Evolutionary conservation across 2,797 vertebrate genomes (phyloP).

Genomic region (Chiloscyllium punctatum): DNA sequence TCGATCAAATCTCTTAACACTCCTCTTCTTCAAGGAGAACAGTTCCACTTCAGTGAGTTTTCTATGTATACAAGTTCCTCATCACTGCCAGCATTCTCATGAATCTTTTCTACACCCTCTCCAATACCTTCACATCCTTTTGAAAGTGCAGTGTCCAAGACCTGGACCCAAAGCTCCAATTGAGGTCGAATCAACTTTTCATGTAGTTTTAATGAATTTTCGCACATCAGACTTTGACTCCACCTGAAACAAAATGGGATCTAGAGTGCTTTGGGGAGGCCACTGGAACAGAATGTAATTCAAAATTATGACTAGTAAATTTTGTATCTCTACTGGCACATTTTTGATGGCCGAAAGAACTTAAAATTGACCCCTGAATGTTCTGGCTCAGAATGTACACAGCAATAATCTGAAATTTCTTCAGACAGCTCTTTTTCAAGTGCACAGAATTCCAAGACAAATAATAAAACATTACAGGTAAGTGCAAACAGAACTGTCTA

Average conservation of each 20-base stretch:
- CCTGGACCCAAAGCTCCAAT: neutral
- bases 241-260: neutral
- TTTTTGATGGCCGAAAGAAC: neutral
- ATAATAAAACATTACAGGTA: neutral
- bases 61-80: neutral
- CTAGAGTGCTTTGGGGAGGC: neutral
- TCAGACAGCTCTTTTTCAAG: neutral
- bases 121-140: neutral
- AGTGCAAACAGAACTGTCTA: neutral
- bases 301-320: neutral
- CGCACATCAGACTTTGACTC: neutral
- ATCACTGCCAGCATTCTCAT: neutral
- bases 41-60: neutral
- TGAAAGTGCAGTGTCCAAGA: neutral
- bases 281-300: neutral
- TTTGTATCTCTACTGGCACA: neutral
- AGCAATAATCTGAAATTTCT: neutral
- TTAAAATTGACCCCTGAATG: neutral
- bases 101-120: neutral
- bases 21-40: neutral
- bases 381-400: neutral
- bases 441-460: neutral
- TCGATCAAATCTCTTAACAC: neutral
- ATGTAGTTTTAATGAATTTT: neutral
- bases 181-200: neutral